A percentile compares a stretch with the other conserved stretches of the same genome.
phyloP scores from a whole-genome alignment of 2,797 vertebrate species.

The Muscicapa striata region DNA sequence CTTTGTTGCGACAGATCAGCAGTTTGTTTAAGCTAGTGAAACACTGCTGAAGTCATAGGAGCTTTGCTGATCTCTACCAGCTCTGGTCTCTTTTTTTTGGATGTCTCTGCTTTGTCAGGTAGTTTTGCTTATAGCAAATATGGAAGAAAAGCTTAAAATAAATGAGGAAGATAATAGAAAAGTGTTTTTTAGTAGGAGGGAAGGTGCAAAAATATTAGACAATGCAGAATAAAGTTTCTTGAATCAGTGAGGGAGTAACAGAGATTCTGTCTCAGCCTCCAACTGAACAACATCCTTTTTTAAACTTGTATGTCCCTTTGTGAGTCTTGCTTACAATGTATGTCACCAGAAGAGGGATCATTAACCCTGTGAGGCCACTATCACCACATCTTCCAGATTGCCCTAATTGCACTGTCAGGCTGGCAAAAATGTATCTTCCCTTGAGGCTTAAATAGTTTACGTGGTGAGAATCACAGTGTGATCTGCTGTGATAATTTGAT shows the following conservation, averaged over 20 bases:
- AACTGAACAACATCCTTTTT: not conserved
- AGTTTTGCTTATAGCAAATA: not conserved
- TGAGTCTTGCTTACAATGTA: not conserved
- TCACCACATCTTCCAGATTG: not conserved
- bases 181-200: not conserved
- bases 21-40: conserved; percentile 31
- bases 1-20: conserved; percentile 31
- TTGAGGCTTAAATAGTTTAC: conserved; percentile 67
- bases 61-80: not conserved
- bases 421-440: not conserved
- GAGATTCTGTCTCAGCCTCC: not conserved
- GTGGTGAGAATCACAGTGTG: not conserved
- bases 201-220: not conserved
- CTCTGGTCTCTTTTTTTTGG: not conserved
- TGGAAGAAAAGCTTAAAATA: not conserved
- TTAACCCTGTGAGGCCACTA: conserved; percentile 19
- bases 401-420: not conserved
- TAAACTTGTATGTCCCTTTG: not conserved
- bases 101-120: not conserved
- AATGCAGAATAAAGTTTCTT: not conserved
- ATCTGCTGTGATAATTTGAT: conserved; percentile 53
- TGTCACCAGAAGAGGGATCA: conserved; percentile 1
- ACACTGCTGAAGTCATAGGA: not conserved
- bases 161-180: not conserved
- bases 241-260: not conserved